Evolutionary conservation across 2,797 vertebrate species (phyloP).

Genomic region (Lates japonicus): DNA sequence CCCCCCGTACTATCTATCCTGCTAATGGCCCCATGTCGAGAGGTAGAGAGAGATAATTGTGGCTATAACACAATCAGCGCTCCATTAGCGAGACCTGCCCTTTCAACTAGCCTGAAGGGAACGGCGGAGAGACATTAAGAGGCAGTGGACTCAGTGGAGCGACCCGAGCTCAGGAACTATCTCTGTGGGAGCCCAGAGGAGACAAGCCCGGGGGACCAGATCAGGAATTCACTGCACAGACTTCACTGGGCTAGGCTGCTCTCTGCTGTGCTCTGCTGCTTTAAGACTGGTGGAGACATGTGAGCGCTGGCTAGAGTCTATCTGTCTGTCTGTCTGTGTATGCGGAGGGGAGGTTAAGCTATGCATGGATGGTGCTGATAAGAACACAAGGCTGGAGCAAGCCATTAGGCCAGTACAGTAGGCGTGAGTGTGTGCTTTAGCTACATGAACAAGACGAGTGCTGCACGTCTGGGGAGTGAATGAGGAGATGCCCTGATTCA

Average conservation of each 20-base stretch:
- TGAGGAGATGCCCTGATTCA: slow-evolving; percentile 28
- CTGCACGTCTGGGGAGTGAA: slow-evolving; percentile 23
- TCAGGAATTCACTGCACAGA: slow-evolving; percentile 43
- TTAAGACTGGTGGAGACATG: slow-evolving; percentile 50
- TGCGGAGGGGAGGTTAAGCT: slow-evolving; percentile 33
- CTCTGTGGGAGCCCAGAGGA: slow-evolving; percentile 42
- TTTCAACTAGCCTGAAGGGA: slow-evolving; percentile 60
- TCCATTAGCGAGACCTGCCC: slow-evolving; percentile 76
- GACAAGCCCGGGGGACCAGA: slow-evolving; percentile 41
- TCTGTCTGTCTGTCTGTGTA: slow-evolving; percentile 23
- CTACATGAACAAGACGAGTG: slow-evolving; percentile 25
- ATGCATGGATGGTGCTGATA: slow-evolving; percentile 67
- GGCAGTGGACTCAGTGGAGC: slow-evolving; percentile 48
- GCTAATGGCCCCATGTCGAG: slow-evolving; percentile 78
- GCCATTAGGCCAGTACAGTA: slow-evolving; percentile 41
- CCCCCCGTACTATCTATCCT: slow-evolving; percentile 64
- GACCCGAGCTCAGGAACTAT: slow-evolving; percentile 49
- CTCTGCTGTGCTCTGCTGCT: slow-evolving; percentile 44
- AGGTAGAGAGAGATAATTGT: slow-evolving; percentile 79
- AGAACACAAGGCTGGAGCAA: slow-evolving; percentile 42
- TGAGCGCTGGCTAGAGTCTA: slow-evolving; percentile 26
- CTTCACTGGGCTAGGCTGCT: slow-evolving; percentile 35
- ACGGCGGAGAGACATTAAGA: slow-evolving; percentile 49
- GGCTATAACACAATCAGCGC: slow-evolving; percentile 79
- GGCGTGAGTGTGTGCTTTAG: slow-evolving; percentile 36